Conservation (phyloP, 2,113 vertebrate genomes). For the Bos indicus region DNA sequence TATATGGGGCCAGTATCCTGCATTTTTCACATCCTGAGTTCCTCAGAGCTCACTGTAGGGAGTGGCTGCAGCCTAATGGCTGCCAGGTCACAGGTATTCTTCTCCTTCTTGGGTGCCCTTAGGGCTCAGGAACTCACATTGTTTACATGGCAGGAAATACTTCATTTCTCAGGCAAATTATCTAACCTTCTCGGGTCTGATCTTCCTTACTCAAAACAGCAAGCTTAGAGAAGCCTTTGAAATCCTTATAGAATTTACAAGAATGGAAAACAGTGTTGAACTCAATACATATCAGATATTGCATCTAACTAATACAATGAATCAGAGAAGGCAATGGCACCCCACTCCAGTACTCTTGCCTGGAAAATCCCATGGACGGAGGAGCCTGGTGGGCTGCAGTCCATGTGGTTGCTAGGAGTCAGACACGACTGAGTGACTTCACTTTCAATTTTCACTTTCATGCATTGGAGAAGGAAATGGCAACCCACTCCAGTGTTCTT, state of each 20-base stretch:
- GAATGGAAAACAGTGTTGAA: background rate
- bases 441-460: too few species aligned
- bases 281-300: background rate
- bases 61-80: background rate
- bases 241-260: background rate
- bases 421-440: too few species aligned
- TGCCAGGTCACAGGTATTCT: background rate
- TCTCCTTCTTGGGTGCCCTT: background rate
- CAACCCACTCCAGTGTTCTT: too few species aligned
- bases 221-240: background rate
- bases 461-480: too few species aligned
- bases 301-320: background rate
- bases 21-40: background rate
- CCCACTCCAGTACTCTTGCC: too few species aligned
- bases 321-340: too few species aligned
- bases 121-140: background rate
- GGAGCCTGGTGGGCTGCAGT: too few species aligned
- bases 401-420: too few species aligned
- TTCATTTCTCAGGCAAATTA: background rate
- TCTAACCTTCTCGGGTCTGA: background rate
- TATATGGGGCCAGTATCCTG: background rate
- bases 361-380: too few species aligned
- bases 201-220: background rate
- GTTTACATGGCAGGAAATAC: background rate
- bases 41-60: background rate